Evolutionary conservation across 1,140 invertebrate species (phyloP), one percentile per base, ranked within the genome.

Genomic region (Yoshiicerus persimilis): DNA sequence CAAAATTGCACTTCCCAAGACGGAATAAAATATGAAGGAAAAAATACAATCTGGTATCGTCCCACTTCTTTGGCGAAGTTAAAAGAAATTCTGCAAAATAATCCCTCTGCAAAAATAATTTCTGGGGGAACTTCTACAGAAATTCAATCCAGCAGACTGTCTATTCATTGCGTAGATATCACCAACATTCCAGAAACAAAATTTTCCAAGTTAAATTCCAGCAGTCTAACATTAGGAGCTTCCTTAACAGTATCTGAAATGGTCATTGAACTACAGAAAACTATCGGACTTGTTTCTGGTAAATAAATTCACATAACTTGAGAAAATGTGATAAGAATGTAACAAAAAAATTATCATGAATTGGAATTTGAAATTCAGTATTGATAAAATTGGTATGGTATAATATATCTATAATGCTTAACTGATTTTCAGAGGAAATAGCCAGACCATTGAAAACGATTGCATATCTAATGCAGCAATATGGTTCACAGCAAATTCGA

Each of bases 231-330:
- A 4, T 23, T 89, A 20, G 89, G 89, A 77, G 84, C 87, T 30
- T 56, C 87, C 1, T n/a, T 88, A 3, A 89, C 89, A 16, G 86
- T 89, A 86, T 34, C 25, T 25, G 89, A 89, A 64, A 47, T 87
- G 84, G 34, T 87, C 2, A 27, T 47, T 6, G 36, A 86, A 36
- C 23, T 88, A 9, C 47, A 88, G 5, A 56, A 62, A 23, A 5
- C 23, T 2, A 88, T 89, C 25, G 11, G 2, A 13, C 39, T 30
- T 2, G 20, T 88, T 10, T 32, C 66, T 34, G 87, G 87, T 89
- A 39, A 23, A 70, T 30, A 75, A 20, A 64, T 11, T n/a, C 27
- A 66, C 5, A 86, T 32, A 20, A 47, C 13, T 16, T 3, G 10
- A 47, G 13, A 16, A 4, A 1, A 20, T 86, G 30, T 5, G 3